These are phyloP conservation scores for Notarius quadriscutis DNA, from an alignment of 2,113 vertebrate genomes.

Conservation along the genomic window DNA sequence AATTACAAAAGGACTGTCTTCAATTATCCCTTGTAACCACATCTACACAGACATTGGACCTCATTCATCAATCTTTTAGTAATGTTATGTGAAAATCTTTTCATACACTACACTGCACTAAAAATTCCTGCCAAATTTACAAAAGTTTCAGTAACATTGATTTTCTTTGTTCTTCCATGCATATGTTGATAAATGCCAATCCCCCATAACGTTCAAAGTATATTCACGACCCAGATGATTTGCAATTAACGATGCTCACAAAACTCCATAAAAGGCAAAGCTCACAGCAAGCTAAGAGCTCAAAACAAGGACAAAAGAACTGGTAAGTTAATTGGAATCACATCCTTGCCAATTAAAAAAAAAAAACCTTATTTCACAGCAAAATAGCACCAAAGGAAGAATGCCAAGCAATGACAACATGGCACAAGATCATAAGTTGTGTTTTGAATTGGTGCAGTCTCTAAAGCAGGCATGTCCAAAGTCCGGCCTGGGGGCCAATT, in stretches of 20 bases:
- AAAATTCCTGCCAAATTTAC: background rate
- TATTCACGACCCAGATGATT: background rate
- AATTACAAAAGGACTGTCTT: background rate
- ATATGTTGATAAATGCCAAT: background rate
- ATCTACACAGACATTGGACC: background rate
- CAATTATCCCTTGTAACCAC: background rate
- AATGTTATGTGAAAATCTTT: background rate
- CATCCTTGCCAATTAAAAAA: background rate
- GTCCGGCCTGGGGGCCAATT: too few species aligned
- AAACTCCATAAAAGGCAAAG: background rate
- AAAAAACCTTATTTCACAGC: background rate
- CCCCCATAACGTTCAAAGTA: background rate
- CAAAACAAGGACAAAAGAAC: background rate
- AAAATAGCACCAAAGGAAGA: background rate
- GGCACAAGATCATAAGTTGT: background rate
- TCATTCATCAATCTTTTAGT: background rate
- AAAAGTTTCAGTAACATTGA: background rate
- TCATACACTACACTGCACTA: background rate
- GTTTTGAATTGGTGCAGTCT: background rate
- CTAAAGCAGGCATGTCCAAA: too few species aligned
- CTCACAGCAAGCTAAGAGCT: background rate
- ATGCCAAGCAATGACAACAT: background rate
- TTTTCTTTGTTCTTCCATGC: background rate
- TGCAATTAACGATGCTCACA: background rate
- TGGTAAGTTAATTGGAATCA: background rate